Base-by-base conservation (phyloP, 2,888 invertebrate species). In the Gymnosoma rotundatum region DNA sequence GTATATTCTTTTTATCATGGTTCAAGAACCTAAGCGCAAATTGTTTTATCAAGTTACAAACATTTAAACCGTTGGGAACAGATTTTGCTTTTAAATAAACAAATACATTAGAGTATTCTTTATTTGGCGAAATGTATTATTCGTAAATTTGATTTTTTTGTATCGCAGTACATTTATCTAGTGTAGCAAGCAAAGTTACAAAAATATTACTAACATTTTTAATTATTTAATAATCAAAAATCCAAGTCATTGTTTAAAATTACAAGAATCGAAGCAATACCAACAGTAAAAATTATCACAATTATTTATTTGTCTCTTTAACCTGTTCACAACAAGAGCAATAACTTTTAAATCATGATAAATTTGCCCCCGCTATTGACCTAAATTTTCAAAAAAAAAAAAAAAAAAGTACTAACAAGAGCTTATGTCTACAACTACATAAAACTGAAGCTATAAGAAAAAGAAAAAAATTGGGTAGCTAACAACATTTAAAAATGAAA, bases 341-440 rank as follows among this genome's bases (percentile, higher is more conserved):
- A 81, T 84, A 81, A 81, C 69, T 74, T 81, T 74, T 74, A 81
- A 78, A 84, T 84, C 84, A 81, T 74, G 84, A 84, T 81, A 78
- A 78, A 83, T 84, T 66, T 78, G 84, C 81, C 84, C 84, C 84
- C 84, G 70, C 84, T 70, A 84, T 81, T 84, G 84, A 84, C 84
- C 84, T 54, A 76, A 78, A 81, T 84, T 76, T 81, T 64, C 69
- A 21, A 66, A 69, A 67, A 25, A n/a, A 21, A 63, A 54, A 61
- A 48, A 60, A 21, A 25, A 36, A 32, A 66, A 50, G 58, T 20
- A 42, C 64, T 54, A 70, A 50, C 61, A 63, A 45, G 2, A 42
- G 32, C 16, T 10, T 5, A 32, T 32, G 32, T 32, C 32, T 32
- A 6, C 7, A 32, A 32, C 32, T 7, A 32, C 32, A 67, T 60